Evolutionary conservation across 2,888 invertebrate genomes (phyloP).

Genomic region (Ceraclea dissimilis): DNA sequence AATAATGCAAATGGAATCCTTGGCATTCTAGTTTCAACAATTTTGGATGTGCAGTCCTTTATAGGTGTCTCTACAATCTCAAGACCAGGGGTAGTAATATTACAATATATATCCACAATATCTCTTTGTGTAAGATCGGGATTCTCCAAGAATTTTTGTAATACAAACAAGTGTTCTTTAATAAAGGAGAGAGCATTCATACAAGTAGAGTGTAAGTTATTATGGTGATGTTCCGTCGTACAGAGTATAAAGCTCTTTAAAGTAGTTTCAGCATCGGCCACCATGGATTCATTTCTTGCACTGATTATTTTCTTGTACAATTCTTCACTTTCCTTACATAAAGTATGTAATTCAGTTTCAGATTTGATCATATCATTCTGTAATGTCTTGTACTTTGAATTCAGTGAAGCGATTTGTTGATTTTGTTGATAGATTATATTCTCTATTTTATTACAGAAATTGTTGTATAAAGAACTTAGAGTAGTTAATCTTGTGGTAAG

Average conservation of each 20-base stretch:
- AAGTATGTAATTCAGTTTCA: conserved; percentile 13
- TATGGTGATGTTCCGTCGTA: conserved; percentile 18
- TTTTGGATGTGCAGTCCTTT: background rate
- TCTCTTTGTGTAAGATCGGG: background rate
- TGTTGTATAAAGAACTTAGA: background rate
- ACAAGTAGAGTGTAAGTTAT: conserved; percentile 15
- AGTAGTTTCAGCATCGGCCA: conserved; percentile 21
- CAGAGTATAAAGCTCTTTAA: conserved; percentile 14
- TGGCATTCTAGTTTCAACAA: background rate
- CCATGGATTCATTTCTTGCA: conserved; percentile 17
- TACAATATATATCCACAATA: background rate
- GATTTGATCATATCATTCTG: conserved; percentile 17
- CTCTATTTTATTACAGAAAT: background rate
- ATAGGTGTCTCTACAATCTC: background rate
- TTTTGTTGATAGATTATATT: background rate
- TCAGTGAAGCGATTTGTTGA: background rate
- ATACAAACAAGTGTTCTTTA: conserved; percentile 5
- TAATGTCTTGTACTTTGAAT: conserved; percentile 13
- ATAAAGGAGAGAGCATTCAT: conserved; percentile 13
- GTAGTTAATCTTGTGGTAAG: background rate
- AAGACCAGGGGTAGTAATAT: background rate
- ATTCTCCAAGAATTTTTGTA: conserved; percentile 14
- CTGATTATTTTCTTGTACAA: conserved; percentile 14
- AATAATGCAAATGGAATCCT: background rate
- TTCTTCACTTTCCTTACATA: conserved; percentile 23